Base-by-base conservation (phyloP, 2,113 vertebrate genomes). In the Charina bottae region DNA sequence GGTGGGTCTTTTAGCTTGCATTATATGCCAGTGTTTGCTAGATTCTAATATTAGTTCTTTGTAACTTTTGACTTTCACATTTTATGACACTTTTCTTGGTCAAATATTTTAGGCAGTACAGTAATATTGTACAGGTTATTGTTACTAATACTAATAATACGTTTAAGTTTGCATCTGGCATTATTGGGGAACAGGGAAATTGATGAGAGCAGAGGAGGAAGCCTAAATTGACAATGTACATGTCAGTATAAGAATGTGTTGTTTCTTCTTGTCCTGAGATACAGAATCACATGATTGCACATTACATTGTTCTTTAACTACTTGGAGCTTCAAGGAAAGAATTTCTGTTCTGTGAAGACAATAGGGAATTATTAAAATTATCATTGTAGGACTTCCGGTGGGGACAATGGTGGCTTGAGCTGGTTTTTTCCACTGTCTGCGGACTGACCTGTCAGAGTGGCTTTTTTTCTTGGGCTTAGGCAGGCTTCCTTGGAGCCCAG, bases 91-190 rank as follows among this genome's bases (percentile, higher is more conserved):
- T 68, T 89, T 10, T 33, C 28, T 78, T 89, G 37, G 46, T 93
- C 53, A 93, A 60, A 53, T 54, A 93, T 93, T 94, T 15, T 91
- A 94, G 85, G 89, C 87, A 94, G 42, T 42, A 42, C 42, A 42
- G 87, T n/a, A 92, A 93, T 85, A 54, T 89, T 86, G 26, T 46
- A 58, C 84, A 23, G 88, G 12, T 83, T 90, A 93, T n/a, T 78
- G 28, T 11, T 86, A 24, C 2, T 90, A 90, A 93, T 88, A 33
- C 5, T 68, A 91, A 83, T 55, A 46, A 87, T 94, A 91, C 89
- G 2, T 64, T 92, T 72, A 17, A 93, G 5, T 92, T 55, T 10
- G 46, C 64, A 53, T n/a, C 84, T 17, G 56, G 37, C 6, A 86
- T 85, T 92, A 68, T 55, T 9, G 19, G 56, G 24, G 21, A 8